These are phyloP conservation scores for Erynnis tages DNA, from an alignment of 2,888 invertebrate species.

Conservation along the genomic window DNA sequence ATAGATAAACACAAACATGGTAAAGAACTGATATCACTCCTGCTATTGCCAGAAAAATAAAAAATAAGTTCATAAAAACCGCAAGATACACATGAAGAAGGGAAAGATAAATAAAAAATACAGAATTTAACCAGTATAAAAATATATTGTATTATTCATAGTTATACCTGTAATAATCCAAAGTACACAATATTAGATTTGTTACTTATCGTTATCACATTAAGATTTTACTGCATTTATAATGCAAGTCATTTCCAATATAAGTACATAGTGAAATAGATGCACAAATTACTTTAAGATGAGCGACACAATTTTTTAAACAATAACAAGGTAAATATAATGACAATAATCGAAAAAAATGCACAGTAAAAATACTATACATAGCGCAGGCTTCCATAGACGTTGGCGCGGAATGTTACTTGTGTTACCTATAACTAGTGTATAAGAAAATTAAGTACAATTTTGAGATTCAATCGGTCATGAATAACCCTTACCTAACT, in stretches of 20 bases:
- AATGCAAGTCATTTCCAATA: conserved; percentile 17
- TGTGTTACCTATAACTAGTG: background rate
- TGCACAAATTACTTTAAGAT: background rate
- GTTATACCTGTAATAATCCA: conserved; percentile 26
- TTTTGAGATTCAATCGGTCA: conserved; percentile 53
- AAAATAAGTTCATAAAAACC: too few relatives aligned
- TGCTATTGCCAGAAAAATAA: too few relatives aligned
- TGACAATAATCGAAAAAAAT: conserved; percentile 2
- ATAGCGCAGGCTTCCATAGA: too few relatives aligned
- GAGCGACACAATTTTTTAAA: background rate
- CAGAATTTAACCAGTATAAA: conserved; percentile 20
- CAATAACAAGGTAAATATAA: background rate
- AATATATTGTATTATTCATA: conserved; percentile 26
- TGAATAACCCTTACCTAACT: too few relatives aligned
- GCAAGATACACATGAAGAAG: background rate
- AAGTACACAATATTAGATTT: conserved; percentile 8
- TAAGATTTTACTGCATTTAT: conserved; percentile 12
- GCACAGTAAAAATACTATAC: background rate
- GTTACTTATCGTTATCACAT: conserved; percentile 8
- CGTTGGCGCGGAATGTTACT: background rate
- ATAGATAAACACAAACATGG: too few relatives aligned
- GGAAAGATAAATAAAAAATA: background rate
- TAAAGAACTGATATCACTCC: too few relatives aligned
- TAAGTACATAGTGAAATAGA: background rate
- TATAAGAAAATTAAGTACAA: conserved; percentile 51